phyloP scores from a whole-genome alignment of 2,113 vertebrate genomes.

The Peromyscus polionotus region DNA sequence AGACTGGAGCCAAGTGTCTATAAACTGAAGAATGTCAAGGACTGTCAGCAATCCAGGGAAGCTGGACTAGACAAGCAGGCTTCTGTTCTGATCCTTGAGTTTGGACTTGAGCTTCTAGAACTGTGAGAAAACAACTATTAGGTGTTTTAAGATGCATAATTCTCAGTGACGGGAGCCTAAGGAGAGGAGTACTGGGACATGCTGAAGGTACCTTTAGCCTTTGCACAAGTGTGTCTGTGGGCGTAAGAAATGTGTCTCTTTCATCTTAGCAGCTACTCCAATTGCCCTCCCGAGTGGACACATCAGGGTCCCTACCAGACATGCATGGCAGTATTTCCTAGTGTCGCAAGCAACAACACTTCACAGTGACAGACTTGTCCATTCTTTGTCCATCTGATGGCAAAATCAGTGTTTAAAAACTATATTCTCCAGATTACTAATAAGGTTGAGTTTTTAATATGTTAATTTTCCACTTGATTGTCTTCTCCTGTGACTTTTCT shows the following conservation, averaged over 20 bases:
- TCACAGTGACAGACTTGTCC: background rate
- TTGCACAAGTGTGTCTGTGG: background rate
- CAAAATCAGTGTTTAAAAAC: background rate
- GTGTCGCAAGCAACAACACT: background rate
- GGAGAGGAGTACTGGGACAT: background rate
- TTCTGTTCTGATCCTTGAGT: background rate
- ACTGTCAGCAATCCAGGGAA: background rate
- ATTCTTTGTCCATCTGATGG: background rate
- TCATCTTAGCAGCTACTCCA: background rate
- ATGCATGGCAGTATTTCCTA: background rate
- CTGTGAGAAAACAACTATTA: background rate
- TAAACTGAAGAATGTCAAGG: background rate
- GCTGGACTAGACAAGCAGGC: background rate
- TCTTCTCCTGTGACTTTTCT: constrained; percentile 47
- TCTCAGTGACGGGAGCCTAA: background rate
- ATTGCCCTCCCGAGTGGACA: background rate
- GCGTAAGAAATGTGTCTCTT: constrained; percentile 18
- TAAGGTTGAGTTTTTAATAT: constrained; percentile 28
- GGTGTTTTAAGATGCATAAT: background rate
- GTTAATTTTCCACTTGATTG: constrained; percentile 57
- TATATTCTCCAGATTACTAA: constrained; percentile 10
- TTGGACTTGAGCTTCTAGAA: background rate
- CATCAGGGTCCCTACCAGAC: background rate
- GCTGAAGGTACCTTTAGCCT: background rate
- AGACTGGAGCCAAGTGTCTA: background rate